Evolutionary conservation across 2,797 vertebrate genomes (phyloP), one percentile per base, ranked within the genome.

Genomic region (Acanthopagrus latus): DNA sequence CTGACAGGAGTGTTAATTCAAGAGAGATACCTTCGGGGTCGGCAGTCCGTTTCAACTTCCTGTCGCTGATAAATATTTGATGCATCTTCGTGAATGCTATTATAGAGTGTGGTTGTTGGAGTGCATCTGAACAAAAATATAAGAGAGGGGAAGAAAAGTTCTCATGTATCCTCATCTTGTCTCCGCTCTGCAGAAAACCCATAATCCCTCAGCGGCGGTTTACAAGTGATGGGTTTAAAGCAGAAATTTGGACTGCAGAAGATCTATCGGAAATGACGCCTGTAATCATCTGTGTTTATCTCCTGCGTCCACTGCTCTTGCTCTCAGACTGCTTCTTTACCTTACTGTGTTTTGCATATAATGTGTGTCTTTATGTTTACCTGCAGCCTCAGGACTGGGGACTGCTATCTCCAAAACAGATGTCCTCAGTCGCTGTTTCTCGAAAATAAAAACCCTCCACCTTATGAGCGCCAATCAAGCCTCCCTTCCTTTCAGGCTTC

Each of bases 1-100:
- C 41, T 46, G 71, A 84, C 64, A n/a, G 63, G 20, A 47, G 62
- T 76, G 64, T 71, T 76, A 48, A 71, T 13, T 14, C 29, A 38
- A 52, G 21, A 71, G 43, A 43, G 64, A 77, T 17, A 20, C 11
- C 65, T 33, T 59, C 16, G 0, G 33, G 33, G 47, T 71, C n/a
- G 27, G 41, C 52, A 1, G 21, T 52, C 17, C 3, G 0, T 63
- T 64, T 82, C 58, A 72, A 50, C 71, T 74, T 75, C 63, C 70
- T 76, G 43, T 57, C 8, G 2, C 65, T 52, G 21, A 69, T 86
- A 7, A 76, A 86, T 79, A 80, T 80, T 75, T 66, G 0, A 64
- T 68, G 27, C 50, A 10, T 43, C 20, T 47, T 66, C 74, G 64
- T 68, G 46, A 43, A 10, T 65, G n/a, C 43, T 41, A 20, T 78